Percentiles rank a stretch among this genome's conserved stretches.
phyloP scores from a whole-genome alignment of 2,797 vertebrate genomes.

The Myoxocephalus aenaeus region DNA sequence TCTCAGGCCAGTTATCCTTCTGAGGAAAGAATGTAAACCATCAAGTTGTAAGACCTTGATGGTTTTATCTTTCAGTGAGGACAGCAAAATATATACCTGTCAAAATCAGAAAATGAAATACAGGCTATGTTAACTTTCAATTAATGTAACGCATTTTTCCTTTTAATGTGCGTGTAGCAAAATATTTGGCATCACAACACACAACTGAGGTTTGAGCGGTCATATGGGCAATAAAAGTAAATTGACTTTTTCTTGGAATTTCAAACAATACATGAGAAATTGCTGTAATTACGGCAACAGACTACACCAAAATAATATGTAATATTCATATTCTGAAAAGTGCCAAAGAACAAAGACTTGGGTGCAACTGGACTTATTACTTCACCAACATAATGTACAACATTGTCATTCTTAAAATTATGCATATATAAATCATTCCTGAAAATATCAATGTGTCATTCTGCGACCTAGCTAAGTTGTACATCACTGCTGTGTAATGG shows the following conservation, averaged over 20 bases:
- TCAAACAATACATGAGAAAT: constrained; percentile 62
- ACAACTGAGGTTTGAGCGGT: constrained; percentile 39
- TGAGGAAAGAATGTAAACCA: constrained; percentile 19
- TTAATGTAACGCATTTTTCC: constrained; percentile 32
- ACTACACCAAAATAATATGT: constrained; percentile 2
- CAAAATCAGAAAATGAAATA: constrained; percentile 39
- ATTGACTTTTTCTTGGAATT: constrained; percentile 70
- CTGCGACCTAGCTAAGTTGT: background rate
- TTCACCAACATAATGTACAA: constrained; percentile 7
- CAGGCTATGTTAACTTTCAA: constrained; percentile 17
- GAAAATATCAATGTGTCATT: constrained; percentile 17
- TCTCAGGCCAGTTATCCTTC: constrained; percentile 18
- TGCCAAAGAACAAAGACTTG: background rate
- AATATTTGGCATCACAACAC: constrained; percentile 60
- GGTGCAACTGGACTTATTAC: constrained; percentile 27
- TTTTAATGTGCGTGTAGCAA: constrained; percentile 24
- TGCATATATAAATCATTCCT: constrained; percentile 23
- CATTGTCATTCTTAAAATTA: constrained; percentile 33
- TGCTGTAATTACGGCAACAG: constrained; percentile 60
- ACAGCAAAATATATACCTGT: constrained; percentile 32
- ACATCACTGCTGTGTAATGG: background rate
- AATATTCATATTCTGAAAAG: constrained; percentile 21
- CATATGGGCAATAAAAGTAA: constrained; percentile 62
- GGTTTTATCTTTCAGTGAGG: constrained; percentile 32
- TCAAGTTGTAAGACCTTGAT: constrained; percentile 18